Percentiles rank a stretch among this genome's conserved stretches.
Conservation (phyloP, 1,140 invertebrate species). For the Cydia pomonella region DNA sequence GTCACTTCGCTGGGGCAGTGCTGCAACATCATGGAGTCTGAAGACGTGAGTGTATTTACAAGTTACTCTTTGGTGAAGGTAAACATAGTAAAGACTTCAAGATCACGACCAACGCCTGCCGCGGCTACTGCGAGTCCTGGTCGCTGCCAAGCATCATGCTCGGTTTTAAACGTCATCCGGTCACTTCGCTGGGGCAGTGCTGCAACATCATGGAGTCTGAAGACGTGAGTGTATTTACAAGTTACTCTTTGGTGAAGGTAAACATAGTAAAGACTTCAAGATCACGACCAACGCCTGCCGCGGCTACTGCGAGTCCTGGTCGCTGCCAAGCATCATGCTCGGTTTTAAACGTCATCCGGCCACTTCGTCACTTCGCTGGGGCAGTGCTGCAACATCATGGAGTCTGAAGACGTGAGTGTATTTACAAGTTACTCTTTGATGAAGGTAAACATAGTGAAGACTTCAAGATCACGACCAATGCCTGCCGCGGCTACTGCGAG, state of each 20-base stretch:
- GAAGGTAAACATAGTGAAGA: slow-evolving; percentile 60
- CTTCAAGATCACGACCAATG: slow-evolving; percentile 92
- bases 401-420: slow-evolving; percentile 88
- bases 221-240: slow-evolving; percentile 81
- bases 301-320: slow-evolving; percentile 92
- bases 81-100: slow-evolving; percentile 82
- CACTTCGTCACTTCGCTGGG: slow-evolving; percentile 93
- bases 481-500: slow-evolving; percentile 92
- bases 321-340: slow-evolving; percentile 83
- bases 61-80: no score
- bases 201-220: slow-evolving; percentile 94
- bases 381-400: slow-evolving; percentile 94
- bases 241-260: no score
- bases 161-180: slow-evolving; percentile 85
- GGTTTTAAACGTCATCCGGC: slow-evolving; percentile 86
- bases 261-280: no score
- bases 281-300: slow-evolving; percentile 93
- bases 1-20: slow-evolving; percentile 93
- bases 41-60: slow-evolving; percentile 83
- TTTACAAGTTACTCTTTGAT: neutral
- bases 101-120: slow-evolving; percentile 92
- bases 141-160: slow-evolving; percentile 84
- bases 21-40: slow-evolving; percentile 93
- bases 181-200: slow-evolving; percentile 93
- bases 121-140: slow-evolving; percentile 93